Evolutionary conservation across 2,113 vertebrate genomes (phyloP), one percentile per base, ranked within the genome.

Genomic region (Euleptes europaea): DNA sequence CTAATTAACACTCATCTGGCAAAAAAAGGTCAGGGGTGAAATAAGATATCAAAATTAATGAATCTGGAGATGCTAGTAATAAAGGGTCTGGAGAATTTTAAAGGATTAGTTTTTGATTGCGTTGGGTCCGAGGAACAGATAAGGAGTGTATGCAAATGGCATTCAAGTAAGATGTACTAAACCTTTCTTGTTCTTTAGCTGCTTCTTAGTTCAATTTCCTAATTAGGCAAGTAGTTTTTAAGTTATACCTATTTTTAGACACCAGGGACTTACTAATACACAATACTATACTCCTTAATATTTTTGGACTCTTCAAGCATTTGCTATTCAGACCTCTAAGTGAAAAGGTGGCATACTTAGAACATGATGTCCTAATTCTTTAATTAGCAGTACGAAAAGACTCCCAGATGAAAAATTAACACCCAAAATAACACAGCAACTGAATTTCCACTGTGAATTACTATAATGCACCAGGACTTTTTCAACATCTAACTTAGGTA

Each of bases 21-120:
- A 47, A 82, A 84, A 71, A 82, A 72, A 84, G 26, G n/a, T 67
- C 51, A 75, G 19, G 82, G 31, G 54, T 74, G 49, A 60, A 88
- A 54, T 65, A 89, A 79, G 89, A 92, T 85, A 57, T 57, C 75
- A 31, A 35, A 82, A 76, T 83, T 42, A 84, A 42, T 3, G 63
- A 28, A 14, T 40, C 38, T 21, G 5, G 13, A 44, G 23, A 44
- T 54, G 65, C 79, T 89, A 90, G 26, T 28, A 28, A 66, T 33
- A 70, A 1, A 75, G 71, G 77, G 81, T n/a, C n/a, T n/a, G n/a
- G n/a, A n/a, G n/a, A n/a, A n/a, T n/a, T 65, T 35, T 15, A 86
- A 1, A 84, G 73, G 35, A 84, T 40, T 38, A 63, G 69, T 54
- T 83, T 78, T 17, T 74, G 79, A 78, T 1, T 44, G 28, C 10